Base-by-base conservation (phyloP, 2,113 vertebrate species). In the Pleuronectes platessa region DNA sequence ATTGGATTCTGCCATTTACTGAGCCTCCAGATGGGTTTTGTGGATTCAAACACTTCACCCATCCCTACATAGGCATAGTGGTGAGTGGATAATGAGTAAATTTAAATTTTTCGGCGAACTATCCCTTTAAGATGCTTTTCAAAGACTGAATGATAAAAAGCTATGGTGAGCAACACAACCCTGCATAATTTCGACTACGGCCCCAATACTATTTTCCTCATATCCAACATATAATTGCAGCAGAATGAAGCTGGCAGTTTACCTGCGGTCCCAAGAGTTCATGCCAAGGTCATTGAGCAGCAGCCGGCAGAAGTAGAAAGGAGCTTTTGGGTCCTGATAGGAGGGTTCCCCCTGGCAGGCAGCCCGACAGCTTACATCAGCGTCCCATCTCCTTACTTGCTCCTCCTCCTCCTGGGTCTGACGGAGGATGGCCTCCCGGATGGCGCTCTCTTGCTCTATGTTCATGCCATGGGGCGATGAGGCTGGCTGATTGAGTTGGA, bases 191-290 rank as follows among this genome's bases (percentile, higher is more conserved):
- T 49, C 45, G 1, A 49, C 45, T 49, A 15, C 8, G 69, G 51
- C 0, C 8, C 10, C 37, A 42, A 2, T 60, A 12, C 37, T 10
- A 40, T 11, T 40, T 76, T 26, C 20, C 5, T 66, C 20, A 75
- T 53, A 70, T 5, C 54, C 64, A 37, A 58, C 5, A 23, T 2
- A 18, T 42, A 7, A 37, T 13, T 9, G 5, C 3, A 42, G 40
- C 40, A 42, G 40, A 42, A 13, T 42, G 40, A 13, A 69, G 13
- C 20, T 61, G 26, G 31, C 49, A 49, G 45, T 23, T 62, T 93
- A 99, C 98, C 98, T 98, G 92, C 96, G 96, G 1, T 99, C 97
- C 97, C 98, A 99, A 64, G 98, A 98, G 90, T 99, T 98, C 98
- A 99, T 98, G 68, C 98, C 98, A 78, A 99, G 92, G 89, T 97